Conservation (phyloP, 2,888 invertebrate genomes). For the Stenichneumon culpator region DNA sequence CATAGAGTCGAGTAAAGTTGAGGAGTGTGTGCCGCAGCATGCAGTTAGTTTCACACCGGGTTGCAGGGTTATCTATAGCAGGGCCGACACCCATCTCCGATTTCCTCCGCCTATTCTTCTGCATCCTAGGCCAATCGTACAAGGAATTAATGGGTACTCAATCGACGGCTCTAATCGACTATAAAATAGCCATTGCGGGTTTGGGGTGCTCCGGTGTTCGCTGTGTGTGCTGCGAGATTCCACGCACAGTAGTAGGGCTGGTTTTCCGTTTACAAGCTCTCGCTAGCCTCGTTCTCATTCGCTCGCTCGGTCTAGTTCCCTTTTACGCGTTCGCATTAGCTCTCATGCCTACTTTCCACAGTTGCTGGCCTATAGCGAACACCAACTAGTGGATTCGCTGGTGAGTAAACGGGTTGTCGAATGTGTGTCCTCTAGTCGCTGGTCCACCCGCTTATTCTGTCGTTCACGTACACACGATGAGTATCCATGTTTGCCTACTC, state of each 20-base stretch:
- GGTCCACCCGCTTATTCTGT: constrained; percentile 34
- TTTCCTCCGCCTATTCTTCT: constrained; percentile 20
- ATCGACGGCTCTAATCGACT: constrained; percentile 49
- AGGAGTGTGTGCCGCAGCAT: constrained; percentile 4
- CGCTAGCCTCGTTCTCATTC: constrained; percentile 38
- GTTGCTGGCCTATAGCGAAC: constrained; percentile 14
- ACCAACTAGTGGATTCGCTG: neutral
- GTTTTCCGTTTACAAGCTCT: constrained; percentile 32
- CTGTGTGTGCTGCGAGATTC: constrained; percentile 29
- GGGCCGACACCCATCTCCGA: constrained; percentile 24
- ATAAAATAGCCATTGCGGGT: constrained; percentile 52
- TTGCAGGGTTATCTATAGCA: neutral
- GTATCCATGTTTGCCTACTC: constrained; percentile 26
- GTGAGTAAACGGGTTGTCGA: constrained; percentile 48
- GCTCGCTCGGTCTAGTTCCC: constrained; percentile 19
- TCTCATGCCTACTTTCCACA: constrained; percentile 12
- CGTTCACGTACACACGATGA: constrained; percentile 31
- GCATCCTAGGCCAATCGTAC: constrained; percentile 35
- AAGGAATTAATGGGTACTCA: constrained; percentile 53
- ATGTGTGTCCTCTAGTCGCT: constrained; percentile 20
- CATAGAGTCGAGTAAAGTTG: neutral
- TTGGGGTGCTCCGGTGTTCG: constrained; percentile 1
- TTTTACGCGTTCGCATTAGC: constrained; percentile 27
- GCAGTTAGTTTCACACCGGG: neutral
- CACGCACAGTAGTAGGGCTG: constrained; percentile 18